phyloP scores from a whole-genome alignment of 2,113 vertebrate genomes.

The Brachypodius melanocephalos region DNA sequence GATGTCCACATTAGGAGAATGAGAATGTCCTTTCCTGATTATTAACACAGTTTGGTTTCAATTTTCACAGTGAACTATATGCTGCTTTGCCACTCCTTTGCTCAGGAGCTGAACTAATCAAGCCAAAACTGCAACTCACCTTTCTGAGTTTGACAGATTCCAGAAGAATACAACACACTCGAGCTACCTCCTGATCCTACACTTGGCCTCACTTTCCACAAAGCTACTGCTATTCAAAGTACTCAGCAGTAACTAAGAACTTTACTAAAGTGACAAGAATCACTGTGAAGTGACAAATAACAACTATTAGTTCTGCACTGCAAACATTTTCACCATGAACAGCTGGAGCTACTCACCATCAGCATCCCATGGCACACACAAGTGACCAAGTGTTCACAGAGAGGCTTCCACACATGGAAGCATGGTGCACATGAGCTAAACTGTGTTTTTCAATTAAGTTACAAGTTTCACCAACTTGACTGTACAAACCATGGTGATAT shows the following conservation, averaged over 20 bases:
- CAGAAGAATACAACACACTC: not conserved
- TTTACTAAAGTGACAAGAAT: not conserved
- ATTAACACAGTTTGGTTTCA: not conserved
- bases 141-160: not conserved
- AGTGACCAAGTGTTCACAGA: not conserved
- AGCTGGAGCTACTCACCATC: not conserved
- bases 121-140: not conserved
- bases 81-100: not conserved
- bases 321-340: not conserved
- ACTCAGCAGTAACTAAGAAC: not conserved
- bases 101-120: not conserved
- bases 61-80: not conserved
- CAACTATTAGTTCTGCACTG: not conserved
- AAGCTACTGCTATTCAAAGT: not conserved
- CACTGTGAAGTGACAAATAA: not conserved
- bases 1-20: not conserved
- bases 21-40: not conserved
- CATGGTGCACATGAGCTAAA: not conserved
- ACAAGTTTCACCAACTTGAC: not conserved
- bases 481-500: not conserved
- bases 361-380: accelerated
- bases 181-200: not conserved
- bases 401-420: not conserved
- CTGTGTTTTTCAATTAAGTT: not conserved
- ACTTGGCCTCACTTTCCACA: not conserved